phyloP scores from a whole-genome alignment of 2,797 vertebrate species.

The Antrozous pallidus region DNA sequence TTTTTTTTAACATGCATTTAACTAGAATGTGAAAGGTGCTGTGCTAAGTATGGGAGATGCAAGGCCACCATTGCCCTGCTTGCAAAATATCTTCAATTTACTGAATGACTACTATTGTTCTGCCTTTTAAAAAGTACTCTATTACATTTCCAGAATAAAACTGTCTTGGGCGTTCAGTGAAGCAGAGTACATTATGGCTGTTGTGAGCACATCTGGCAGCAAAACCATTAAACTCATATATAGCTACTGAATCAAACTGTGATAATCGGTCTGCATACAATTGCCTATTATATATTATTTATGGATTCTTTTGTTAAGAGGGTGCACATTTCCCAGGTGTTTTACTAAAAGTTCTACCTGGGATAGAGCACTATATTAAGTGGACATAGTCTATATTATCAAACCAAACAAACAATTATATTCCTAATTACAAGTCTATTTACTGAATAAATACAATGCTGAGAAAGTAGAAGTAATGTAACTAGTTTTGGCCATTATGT shows the following conservation, averaged over 20 bases:
- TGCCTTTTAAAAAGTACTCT: slow-evolving; percentile 8
- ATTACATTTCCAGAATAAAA: slow-evolving; percentile 36
- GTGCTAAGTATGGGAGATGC: neutral
- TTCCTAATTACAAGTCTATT: neutral
- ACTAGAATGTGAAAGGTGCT: neutral
- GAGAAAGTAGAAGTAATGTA: neutral
- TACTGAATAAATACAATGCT: neutral
- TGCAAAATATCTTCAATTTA: neutral
- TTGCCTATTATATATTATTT: slow-evolving; percentile 25
- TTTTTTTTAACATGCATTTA: neutral
- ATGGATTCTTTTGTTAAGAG: neutral
- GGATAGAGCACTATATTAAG: neutral
- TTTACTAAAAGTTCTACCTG: neutral
- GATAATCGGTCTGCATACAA: slow-evolving; percentile 7
- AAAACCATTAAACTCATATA: slow-evolving; percentile 36
- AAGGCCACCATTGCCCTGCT: neutral
- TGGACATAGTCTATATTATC: neutral
- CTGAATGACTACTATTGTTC: neutral
- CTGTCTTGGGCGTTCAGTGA: slow-evolving; percentile 39
- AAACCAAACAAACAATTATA: neutral
- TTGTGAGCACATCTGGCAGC: neutral
- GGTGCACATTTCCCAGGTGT: neutral
- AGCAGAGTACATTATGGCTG: slow-evolving; percentile 2
- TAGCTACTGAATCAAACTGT: slow-evolving; percentile 35
- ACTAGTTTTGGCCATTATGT: neutral